Evolutionary conservation across 2,888 invertebrate genomes (phyloP).

Genomic region (Prosopocoilus inquinatus): DNA sequence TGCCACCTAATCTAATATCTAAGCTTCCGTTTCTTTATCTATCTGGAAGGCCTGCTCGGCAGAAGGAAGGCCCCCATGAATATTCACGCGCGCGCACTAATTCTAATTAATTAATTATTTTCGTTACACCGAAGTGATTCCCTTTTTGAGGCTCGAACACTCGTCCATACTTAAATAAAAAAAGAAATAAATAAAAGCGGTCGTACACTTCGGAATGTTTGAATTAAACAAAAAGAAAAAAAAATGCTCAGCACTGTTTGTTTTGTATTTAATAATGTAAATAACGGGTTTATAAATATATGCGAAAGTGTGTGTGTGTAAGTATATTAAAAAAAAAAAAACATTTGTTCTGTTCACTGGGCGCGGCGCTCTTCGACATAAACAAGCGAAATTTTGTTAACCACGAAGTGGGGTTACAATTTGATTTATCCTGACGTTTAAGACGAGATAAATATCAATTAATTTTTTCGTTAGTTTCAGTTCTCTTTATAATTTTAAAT

Average conservation of each 20-base stretch:
- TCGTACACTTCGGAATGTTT: too few species aligned
- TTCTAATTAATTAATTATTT: slow-evolving; percentile 18
- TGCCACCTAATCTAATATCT: slow-evolving; percentile 25
- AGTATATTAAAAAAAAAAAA: too few species aligned
- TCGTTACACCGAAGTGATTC: slow-evolving; percentile 11
- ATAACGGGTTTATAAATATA: neutral
- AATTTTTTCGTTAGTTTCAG: too few species aligned
- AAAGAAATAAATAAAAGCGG: too few species aligned
- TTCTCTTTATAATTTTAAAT: too few species aligned
- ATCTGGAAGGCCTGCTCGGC: slow-evolving; percentile 15
- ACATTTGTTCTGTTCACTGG: too few species aligned
- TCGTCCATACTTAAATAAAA: too few species aligned
- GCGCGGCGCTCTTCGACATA: too few species aligned
- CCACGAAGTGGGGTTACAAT: too few species aligned
- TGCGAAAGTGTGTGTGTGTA: neutral
- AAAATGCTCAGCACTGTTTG: neutral
- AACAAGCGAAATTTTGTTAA: too few species aligned
- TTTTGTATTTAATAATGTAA: slow-evolving; percentile 4
- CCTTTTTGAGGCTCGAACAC: neutral
- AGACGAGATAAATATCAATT: too few species aligned
- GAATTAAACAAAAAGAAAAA: neutral
- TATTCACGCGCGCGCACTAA: slow-evolving; percentile 21
- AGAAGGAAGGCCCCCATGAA: slow-evolving; percentile 11
- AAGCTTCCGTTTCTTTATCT: slow-evolving; percentile 23
- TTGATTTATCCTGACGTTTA: too few species aligned